Base-by-base conservation (phyloP, 2,113 vertebrate species). In the Galbula dea region DNA sequence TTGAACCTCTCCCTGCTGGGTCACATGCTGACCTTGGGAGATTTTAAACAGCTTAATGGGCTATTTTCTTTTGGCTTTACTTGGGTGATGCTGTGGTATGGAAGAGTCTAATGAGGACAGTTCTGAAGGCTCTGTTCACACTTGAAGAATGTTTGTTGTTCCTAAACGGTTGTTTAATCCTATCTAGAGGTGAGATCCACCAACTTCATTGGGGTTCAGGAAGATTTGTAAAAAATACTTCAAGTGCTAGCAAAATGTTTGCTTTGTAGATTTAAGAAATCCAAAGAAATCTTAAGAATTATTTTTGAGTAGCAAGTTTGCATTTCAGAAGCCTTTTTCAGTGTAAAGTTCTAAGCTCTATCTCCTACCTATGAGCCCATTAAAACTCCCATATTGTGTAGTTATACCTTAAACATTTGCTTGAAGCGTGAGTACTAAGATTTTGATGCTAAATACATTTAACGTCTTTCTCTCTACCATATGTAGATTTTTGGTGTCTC, bases 1-100 rank as follows among this genome's bases (percentile, higher is more conserved):
- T 83, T 96, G 94, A 97, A 91, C 93, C 97, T 96, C 96, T 96
- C 95, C 97, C 97, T 96, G 95, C 96, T 97, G 96, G 96, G 96
- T 97, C 97, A 92, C 96, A 86, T 95, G 97, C 96, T 97, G 97
- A 96, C 96, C 95, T 88, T 94, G 89, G 80, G 92, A 97, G 96
- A 84, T 95, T 96, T 96, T 95, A 93, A 97, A 93, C 92, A 95
- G 93, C 68, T 83, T 95, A 94, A 95, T 89, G 85, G 94, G 84
- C 77, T 91, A 93, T 83, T 96, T 96, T 86, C 86, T 94, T 94
- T 86, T 74, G 71, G 72, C 87, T 95, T 95, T 96, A 81, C 74
- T 96, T 97, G 89, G 86, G 76, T 95, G 91, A 83, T 96, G 78
- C 86, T 84, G 71, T 84, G 86, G 63, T 59, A 67, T 94, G 65